A percentile compares a stretch with the other conserved stretches of the same genome.
phyloP scores from a whole-genome alignment of 1,140 invertebrate species.

The Whitmania pigra region DNA sequence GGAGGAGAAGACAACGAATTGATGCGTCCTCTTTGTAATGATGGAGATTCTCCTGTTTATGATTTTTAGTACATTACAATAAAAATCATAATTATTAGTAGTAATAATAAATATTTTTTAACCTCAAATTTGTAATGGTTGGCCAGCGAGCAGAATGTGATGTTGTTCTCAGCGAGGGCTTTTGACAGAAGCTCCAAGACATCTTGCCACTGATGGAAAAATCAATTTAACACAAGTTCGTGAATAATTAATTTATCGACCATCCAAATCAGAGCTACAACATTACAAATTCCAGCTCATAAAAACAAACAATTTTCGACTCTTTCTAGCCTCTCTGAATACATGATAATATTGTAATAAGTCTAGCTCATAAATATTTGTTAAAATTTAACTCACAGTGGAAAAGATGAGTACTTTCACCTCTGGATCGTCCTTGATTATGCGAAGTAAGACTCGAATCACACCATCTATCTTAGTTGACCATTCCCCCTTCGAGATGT shows the following conservation, averaged over 20 bases:
- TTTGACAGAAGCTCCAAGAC: conserved; percentile 51
- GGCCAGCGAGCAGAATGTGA: conserved; percentile 42
- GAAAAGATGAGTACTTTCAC: conserved; percentile 64
- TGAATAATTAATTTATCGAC: background rate
- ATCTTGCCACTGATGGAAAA: conserved; percentile 47
- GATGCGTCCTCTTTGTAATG: conserved; percentile 37
- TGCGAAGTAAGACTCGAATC: conserved; percentile 49
- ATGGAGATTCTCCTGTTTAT: conserved; percentile 35
- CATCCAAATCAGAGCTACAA: background rate
- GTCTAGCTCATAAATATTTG: background rate
- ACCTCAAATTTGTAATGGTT: conserved; percentile 44
- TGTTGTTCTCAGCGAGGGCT: conserved; percentile 52
- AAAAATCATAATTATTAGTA: background rate
- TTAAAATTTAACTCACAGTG: conserved; percentile 42
- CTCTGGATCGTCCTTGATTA: conserved; percentile 47
- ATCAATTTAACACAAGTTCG: background rate
- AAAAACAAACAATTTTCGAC: too few species aligned
- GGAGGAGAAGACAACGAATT: conserved; percentile 54
- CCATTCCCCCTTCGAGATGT: conserved; percentile 38
- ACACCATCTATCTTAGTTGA: conserved; percentile 63
- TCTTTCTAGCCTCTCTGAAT: background rate
- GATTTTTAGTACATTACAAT: background rate
- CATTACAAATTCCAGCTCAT: too few species aligned
- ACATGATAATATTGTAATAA: background rate
- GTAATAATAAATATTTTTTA: conserved; percentile 27